A percentile compares a stretch with the other conserved stretches of the same genome.
These are phyloP conservation scores for Piscicola geometra DNA, from an alignment of 2,888 invertebrate species.

Conservation along the genomic window DNA sequence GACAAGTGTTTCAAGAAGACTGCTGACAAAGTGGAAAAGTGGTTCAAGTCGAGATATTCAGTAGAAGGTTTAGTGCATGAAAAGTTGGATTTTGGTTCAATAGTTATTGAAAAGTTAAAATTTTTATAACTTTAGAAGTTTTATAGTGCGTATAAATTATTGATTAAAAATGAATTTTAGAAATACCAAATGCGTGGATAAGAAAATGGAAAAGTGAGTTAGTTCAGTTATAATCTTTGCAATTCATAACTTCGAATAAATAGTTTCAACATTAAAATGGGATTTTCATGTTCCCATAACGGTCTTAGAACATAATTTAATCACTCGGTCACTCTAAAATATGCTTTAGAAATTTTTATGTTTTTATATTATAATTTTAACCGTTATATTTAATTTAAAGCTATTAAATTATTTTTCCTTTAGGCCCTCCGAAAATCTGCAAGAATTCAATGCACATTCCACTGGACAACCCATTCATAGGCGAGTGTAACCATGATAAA, in stretches of 20 bases:
- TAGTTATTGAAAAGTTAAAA: background rate
- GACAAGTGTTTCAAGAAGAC: conserved; percentile 12
- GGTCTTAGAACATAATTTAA: too few species aligned
- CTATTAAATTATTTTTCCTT: too few species aligned
- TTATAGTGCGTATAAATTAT: too few species aligned
- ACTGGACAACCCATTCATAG: conserved; percentile 24
- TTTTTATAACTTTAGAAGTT: too few species aligned
- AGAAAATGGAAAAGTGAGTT: conserved; percentile 18
- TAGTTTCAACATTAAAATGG: too few species aligned
- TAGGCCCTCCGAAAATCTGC: conserved; percentile 21
- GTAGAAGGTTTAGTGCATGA: conserved; percentile 19
- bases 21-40: conserved; percentile 8
- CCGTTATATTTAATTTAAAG: too few species aligned
- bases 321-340: too few species aligned
- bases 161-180: background rate
- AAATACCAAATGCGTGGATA: conserved; percentile 27
- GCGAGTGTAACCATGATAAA: background rate
- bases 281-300: too few species aligned
- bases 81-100: background rate
- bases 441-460: conserved; percentile 4
- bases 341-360: too few species aligned
- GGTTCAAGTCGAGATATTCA: conserved; percentile 27
- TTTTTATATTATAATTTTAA: too few species aligned
- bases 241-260: too few species aligned
- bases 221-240: too few species aligned